Conservation (phyloP, 2,797 vertebrate genomes). For the Gymnopithys bicolor region DNA sequence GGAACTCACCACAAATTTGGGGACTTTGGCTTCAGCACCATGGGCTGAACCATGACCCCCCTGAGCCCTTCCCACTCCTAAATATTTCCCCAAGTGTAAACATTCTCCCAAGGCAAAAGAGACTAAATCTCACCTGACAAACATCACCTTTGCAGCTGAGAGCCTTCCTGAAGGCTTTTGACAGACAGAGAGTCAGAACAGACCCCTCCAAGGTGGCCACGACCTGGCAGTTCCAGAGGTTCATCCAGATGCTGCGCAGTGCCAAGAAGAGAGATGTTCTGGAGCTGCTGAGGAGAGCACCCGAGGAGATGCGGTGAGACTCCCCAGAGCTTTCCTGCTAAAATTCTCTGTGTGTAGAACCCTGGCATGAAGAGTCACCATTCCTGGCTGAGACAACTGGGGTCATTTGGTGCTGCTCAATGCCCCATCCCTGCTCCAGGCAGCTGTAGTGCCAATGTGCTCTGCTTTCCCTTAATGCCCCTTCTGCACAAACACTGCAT, state of each 20-base stretch:
- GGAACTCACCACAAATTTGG: background rate
- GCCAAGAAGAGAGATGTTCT: constrained; percentile 70
- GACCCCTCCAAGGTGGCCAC: background rate
- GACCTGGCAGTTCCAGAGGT: constrained; percentile 42
- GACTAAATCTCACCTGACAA: background rate
- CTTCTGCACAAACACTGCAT: background rate
- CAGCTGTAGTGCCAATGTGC: background rate
- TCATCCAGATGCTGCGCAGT: constrained; percentile 47
- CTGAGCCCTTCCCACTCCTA: background rate
- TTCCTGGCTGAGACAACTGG: background rate
- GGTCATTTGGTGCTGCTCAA: rapidly evolving
- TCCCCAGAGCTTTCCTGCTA: background rate
- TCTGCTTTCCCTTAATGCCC: background rate
- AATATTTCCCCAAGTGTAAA: rapidly evolving
- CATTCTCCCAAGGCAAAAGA: rapidly evolving
- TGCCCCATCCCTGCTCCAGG: background rate
- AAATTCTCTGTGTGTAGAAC: rapidly evolving
- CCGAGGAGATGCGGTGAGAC: constrained; percentile 53
- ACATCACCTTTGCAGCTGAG: constrained; percentile 46
- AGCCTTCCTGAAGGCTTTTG: constrained; percentile 50
- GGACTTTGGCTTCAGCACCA: background rate
- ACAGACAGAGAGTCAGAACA: background rate
- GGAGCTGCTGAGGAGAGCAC: constrained; percentile 41
- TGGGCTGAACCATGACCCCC: background rate
- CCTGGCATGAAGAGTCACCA: no score